phyloP scores from a whole-genome alignment of 2,888 invertebrate genomes.

The Leptura quadrifasciata region DNA sequence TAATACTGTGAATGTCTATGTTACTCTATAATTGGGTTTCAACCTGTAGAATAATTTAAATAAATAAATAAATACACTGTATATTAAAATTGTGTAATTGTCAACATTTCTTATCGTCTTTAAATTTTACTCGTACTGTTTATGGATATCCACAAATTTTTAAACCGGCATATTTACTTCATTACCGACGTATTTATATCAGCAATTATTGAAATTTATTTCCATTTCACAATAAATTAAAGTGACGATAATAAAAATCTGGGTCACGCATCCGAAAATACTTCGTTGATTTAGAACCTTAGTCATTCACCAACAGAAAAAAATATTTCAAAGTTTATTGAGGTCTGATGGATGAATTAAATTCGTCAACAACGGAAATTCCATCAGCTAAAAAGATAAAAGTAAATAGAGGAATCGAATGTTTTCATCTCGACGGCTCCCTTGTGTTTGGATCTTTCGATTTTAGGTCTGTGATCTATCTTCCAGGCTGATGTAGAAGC shows the following conservation, averaged over 20 bases:
- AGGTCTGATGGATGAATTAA: neutral
- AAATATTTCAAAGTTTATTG: conserved; percentile 25
- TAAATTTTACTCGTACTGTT: too few relatives aligned
- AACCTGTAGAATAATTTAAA: too few relatives aligned
- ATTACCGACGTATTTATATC: neutral
- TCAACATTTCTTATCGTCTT: too few relatives aligned
- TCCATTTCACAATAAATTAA: conserved; percentile 24
- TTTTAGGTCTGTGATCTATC: conserved; percentile 40
- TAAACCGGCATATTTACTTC: neutral
- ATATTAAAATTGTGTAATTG: too few relatives aligned
- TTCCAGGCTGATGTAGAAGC: conserved; percentile 55
- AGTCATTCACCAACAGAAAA: conserved; percentile 15
- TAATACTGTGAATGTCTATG: too few relatives aligned
- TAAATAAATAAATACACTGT: too few relatives aligned
- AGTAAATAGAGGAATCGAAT: conserved; percentile 22
- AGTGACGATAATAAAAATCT: conserved; percentile 23
- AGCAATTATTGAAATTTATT: conserved; percentile 9
- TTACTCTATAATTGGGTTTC: too few relatives aligned
- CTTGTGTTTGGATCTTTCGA: conserved; percentile 30
- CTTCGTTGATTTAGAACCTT: conserved; percentile 7
- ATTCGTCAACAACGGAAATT: conserved; percentile 21
- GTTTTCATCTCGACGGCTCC: conserved; percentile 39
- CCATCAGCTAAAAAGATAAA: conserved; percentile 21
- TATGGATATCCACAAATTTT: too few relatives aligned
- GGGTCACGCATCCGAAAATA: conserved; percentile 34